A percentile compares a stretch with the other conserved stretches of the same genome.
Conservation (phyloP, 1,140 invertebrate genomes). For the Gryllus bimaculatus region DNA sequence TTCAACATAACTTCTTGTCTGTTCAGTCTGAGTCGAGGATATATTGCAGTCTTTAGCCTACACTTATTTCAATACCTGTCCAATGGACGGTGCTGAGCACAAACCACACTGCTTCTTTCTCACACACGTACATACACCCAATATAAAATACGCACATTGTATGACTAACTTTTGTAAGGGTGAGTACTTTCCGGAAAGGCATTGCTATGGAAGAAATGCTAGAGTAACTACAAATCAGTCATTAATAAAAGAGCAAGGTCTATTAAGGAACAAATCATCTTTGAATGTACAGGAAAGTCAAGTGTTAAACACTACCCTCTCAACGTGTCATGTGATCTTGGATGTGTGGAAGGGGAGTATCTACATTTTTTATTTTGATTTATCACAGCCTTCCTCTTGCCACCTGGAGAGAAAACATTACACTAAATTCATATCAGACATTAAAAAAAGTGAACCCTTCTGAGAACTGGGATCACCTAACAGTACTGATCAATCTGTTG, state of each 20-base stretch:
- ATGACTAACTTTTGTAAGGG: background rate
- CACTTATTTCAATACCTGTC: background rate
- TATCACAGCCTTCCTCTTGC: background rate
- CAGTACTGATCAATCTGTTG: background rate
- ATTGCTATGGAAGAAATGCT: background rate
- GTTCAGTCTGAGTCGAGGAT: background rate
- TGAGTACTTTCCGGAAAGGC: background rate
- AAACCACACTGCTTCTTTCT: background rate
- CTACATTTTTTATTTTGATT: background rate
- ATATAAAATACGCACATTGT: background rate
- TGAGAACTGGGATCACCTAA: too few relatives aligned
- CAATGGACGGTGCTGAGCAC: background rate
- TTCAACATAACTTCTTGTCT: background rate
- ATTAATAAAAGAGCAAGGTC: background rate
- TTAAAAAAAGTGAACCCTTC: too few relatives aligned
- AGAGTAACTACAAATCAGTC: background rate
- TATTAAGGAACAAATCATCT: background rate
- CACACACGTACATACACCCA: background rate
- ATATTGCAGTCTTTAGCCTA: background rate
- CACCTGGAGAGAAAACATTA: background rate
- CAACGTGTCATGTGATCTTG: too few relatives aligned
- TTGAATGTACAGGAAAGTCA: background rate
- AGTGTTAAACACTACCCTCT: background rate
- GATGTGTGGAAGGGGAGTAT: background rate
- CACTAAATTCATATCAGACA: background rate